phyloP scores from a whole-genome alignment of 37 sponge, comb jelly and placozoan species.

The Beroe ovata region DNA sequence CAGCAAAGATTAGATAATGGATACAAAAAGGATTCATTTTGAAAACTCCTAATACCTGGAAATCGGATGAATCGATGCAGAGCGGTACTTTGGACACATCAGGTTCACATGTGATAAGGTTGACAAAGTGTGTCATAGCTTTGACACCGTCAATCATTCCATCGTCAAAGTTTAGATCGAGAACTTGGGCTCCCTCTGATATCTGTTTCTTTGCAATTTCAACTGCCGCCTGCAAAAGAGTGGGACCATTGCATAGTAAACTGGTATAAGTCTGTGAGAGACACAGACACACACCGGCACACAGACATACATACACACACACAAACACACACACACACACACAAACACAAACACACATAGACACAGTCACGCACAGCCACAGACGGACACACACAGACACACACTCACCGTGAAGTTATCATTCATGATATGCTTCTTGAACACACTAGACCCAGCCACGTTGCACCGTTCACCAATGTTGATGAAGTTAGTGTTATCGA shows the following conservation, averaged over 20 bases:
- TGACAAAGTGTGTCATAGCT: conserved; percentile 86
- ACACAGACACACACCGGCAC: too few relatives aligned
- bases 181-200: conserved; percentile 91
- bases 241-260: too few relatives aligned
- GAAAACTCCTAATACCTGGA: too few relatives aligned
- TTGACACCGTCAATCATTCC: conserved; percentile 92
- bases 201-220: conserved; percentile 91
- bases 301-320: too few relatives aligned
- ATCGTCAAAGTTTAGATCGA: conserved; percentile 99
- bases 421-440: conserved; percentile 69
- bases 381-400: too few relatives aligned
- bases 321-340: too few relatives aligned
- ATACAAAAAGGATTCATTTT: too few relatives aligned
- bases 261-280: too few relatives aligned
- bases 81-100: conserved; percentile 92
- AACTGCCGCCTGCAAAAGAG: conserved; percentile 79
- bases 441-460: conserved; percentile 89
- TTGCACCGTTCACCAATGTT: conserved; percentile 99
- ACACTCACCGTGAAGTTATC: conserved; percentile 41
- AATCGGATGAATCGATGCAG: conserved; percentile 97
- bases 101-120: conserved; percentile 90
- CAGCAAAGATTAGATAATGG: too few relatives aligned
- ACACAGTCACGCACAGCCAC: too few relatives aligned
- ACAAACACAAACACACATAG: too few relatives aligned
- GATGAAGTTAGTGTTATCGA: conserved; percentile 83